These are phyloP conservation scores for Polymixis lichenea DNA, from an alignment of 2,888 invertebrate genomes.

Conservation along the genomic window DNA sequence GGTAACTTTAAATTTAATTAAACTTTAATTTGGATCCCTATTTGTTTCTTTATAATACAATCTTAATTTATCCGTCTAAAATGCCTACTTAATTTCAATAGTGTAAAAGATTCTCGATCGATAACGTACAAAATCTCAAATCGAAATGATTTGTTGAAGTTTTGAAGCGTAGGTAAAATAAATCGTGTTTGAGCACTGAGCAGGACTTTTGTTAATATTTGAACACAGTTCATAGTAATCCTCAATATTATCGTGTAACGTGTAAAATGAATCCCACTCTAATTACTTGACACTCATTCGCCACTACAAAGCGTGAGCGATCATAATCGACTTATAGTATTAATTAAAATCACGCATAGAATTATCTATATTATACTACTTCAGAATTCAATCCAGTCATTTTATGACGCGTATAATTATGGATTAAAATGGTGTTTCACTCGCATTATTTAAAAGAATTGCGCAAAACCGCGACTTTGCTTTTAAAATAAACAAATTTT, in stretches of 20 bases:
- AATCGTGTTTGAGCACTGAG: no score
- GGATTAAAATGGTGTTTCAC: background rate
- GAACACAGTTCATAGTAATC: no score
- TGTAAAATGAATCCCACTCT: background rate
- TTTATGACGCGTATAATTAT: background rate
- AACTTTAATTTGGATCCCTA: constrained; percentile 17
- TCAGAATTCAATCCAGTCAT: background rate
- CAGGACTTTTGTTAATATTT: no score
- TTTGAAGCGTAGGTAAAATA: no score
- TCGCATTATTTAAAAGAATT: background rate
- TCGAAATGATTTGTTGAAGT: no score
- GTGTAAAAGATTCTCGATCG: no score
- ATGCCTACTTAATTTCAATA: no score
- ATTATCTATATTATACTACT: constrained; percentile 20
- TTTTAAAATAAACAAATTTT: constrained; percentile 7
- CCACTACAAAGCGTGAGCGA: constrained; percentile 14
- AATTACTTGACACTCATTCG: constrained; percentile 11
- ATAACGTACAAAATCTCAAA: no score
- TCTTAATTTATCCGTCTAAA: no score
- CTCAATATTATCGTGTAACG: background rate
- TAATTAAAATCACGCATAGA: constrained; percentile 22
- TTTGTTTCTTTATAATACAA: no score
- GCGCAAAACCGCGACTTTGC: background rate
- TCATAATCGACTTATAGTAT: constrained; percentile 3
- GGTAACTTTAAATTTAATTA: constrained; percentile 21